phyloP scores from a whole-genome alignment of 23 tunicate genomes.

The Halocynthia aurantium region DNA sequence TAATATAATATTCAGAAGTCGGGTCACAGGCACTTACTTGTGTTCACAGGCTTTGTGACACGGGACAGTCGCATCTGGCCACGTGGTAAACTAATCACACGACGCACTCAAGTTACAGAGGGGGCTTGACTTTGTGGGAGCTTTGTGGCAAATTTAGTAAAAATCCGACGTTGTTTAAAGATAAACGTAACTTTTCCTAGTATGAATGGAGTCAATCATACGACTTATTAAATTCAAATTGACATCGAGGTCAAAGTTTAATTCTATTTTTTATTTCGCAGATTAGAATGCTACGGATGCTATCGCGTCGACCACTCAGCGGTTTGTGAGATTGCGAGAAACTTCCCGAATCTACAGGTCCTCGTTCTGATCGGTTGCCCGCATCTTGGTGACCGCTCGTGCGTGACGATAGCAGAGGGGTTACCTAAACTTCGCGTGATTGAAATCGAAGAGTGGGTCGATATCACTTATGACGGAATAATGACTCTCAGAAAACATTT shows the following conservation, averaged over 20 bases:
- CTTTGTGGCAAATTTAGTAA: no score
- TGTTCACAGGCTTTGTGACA: no score
- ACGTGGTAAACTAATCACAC: no score
- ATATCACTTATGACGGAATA: slow-evolving; percentile 32
- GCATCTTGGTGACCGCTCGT: slow-evolving; percentile 31
- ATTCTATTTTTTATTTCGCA: neutral
- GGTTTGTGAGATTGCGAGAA: slow-evolving; percentile 26
- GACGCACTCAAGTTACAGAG: no score
- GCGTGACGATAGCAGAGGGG: slow-evolving; percentile 20
- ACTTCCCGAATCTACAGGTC: slow-evolving; percentile 35
- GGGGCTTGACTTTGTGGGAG: no score
- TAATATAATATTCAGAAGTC: no score
- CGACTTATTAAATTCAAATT: neutral
- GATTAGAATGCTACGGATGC: slow-evolving; percentile 48
- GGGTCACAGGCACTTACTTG: no score
- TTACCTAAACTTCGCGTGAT: slow-evolving; percentile 25
- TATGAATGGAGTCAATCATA: no score
- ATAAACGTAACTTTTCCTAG: no score
- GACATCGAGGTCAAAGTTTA: neutral
- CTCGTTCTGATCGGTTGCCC: slow-evolving; percentile 62
- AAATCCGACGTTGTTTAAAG: no score
- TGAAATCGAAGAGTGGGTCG: slow-evolving; percentile 82
- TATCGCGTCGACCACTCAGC: slow-evolving; percentile 50
- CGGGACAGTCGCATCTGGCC: no score
- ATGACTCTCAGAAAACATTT: slow-evolving; percentile 7